Evolutionary conservation across 2,797 vertebrate species (phyloP), one percentile per base, ranked within the genome.

Genomic region (Girardinus metallicus): DNA sequence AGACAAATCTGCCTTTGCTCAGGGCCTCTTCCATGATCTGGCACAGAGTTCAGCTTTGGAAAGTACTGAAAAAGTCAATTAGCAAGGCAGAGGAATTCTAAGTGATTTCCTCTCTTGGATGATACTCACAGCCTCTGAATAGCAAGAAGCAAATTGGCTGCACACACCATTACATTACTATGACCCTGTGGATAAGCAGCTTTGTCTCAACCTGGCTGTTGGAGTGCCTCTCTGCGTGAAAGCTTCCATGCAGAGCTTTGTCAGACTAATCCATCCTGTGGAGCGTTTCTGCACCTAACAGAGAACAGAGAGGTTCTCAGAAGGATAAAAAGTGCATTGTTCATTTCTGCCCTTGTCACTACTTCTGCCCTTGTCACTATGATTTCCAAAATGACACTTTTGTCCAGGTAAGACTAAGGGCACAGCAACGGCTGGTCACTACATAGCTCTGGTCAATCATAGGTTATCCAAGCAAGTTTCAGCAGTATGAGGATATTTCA

Each of bases 141-240:
- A 85, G 86, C 77, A 89, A 86, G 78, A 83, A 87, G 86, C 84
- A 92, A 94, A 93, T 90, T 92, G 91, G 89, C 88, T 85, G 81
- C 88, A 83, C 83, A 88, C 86, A 85, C 86, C 86, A 91, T 93
- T 93, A 86, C 87, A 89, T 92, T 90, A 84, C 83, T 88, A 82
- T 89, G 90, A 93, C 93, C 90, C 88, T 8, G 72, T 86, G 93
- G 90, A 91, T 94, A 94, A 94, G 95, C 89, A 86, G 93, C 93
- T 94, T 93, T 93, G 90, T 93, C 86, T 94, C 87, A 91, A 86
- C 91, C 87, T 91, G 89, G 83, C 85, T 89, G 83, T 80, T 87
- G 81, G 86, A 95, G 89, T 88, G 91, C 78, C 77, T 86, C 90
- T 91, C 85, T 60, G 87, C 73, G 71, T 88, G 87, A 93, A 92